These are phyloP conservation scores for Corythaeola cristata DNA, from an alignment of 2,113 vertebrate genomes.

Conservation along the genomic window DNA sequence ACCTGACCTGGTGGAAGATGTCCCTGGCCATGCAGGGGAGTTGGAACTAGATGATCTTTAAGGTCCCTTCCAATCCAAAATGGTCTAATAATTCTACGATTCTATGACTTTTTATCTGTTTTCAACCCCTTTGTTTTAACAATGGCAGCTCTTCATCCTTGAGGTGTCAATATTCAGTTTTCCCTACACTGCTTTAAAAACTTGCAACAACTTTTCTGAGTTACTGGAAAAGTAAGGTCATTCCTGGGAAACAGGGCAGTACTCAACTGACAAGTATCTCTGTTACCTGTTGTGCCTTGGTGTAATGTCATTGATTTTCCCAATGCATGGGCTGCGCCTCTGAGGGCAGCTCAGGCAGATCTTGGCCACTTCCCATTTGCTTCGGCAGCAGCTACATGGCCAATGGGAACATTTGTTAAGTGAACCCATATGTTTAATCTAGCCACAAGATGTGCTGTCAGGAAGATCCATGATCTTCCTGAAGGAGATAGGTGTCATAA, in stretches of 20 bases:
- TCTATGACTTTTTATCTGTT: background rate
- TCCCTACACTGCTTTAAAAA: background rate
- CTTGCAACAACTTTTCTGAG: background rate
- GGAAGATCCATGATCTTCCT: background rate
- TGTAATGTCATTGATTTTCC: background rate
- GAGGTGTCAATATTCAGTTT: background rate
- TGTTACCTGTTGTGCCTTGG: background rate
- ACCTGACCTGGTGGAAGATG: too few species aligned
- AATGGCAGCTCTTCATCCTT: background rate
- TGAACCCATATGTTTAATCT: background rate
- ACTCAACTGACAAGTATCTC: rapidly evolving
- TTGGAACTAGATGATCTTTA: too few species aligned
- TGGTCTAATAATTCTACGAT: too few species aligned
- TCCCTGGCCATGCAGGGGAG: too few species aligned
- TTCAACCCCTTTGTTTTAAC: background rate
- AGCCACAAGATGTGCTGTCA: rapidly evolving
- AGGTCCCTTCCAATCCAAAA: too few species aligned
- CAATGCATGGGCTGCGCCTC: background rate
- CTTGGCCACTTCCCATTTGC: background rate
- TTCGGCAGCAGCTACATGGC: background rate
- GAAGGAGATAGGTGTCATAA: background rate
- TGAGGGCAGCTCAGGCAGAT: background rate
- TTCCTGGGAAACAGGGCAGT: background rate
- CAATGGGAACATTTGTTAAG: background rate
- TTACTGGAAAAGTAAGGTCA: background rate